Conservation (phyloP, 2,797 vertebrate species). For the Squalus acanthias region DNA sequence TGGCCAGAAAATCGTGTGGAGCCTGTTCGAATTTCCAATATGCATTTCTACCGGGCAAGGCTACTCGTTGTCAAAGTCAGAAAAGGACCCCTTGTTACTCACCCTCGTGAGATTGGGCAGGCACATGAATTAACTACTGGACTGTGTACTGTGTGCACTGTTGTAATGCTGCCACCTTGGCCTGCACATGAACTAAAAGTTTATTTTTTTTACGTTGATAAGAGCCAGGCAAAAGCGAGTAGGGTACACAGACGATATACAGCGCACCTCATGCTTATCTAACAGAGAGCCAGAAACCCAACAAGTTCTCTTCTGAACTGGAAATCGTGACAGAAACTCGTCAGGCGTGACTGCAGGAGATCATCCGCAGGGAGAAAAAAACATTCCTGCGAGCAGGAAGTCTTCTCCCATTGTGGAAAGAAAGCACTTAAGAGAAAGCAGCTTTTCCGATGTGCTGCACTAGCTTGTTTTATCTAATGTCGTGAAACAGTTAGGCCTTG, state of each 20-base stretch:
- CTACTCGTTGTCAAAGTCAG: conserved; percentile 43
- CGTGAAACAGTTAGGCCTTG: background rate
- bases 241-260: background rate
- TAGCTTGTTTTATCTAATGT: background rate
- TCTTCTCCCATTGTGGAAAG: conserved; percentile 22
- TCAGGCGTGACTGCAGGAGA: conserved; percentile 30
- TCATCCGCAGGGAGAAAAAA: background rate
- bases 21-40: background rate
- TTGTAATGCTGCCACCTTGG: conserved; percentile 4
- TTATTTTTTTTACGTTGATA: conserved; percentile 29
- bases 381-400: conserved; percentile 11
- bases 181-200: conserved; percentile 28
- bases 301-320: background rate
- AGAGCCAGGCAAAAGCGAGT: background rate
- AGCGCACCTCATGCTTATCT: conserved; percentile 13
- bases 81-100: conserved; percentile 45
- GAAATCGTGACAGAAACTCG: conserved; percentile 33
- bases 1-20: background rate
- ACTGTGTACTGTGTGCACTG: conserved; percentile 43
- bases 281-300: background rate
- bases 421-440: conserved; percentile 19
- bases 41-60: background rate
- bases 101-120: conserved; percentile 50
- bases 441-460: background rate
- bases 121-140: conserved; percentile 55